These are phyloP conservation scores for Neoascia interrupta DNA, from an alignment of 2,888 invertebrate species.

Conservation along the genomic window DNA sequence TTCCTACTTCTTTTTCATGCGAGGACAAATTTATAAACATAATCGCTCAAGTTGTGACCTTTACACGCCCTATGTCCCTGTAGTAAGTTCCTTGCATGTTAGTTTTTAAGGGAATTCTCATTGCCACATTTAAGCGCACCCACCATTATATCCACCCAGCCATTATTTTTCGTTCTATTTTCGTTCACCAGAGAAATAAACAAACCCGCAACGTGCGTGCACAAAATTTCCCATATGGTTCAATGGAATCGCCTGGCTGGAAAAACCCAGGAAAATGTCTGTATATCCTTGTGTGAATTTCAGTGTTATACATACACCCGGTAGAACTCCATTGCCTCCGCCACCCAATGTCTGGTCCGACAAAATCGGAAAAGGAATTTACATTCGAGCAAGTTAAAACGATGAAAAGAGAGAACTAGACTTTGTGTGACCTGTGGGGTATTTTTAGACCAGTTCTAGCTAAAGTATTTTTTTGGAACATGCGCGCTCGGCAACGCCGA, in stretches of 20 bases:
- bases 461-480: no score
- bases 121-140: no score
- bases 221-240: conserved; percentile 59
- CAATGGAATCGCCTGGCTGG: conserved; percentile 63
- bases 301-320: conserved; percentile 8
- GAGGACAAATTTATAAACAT: no score
- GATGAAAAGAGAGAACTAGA: no score
- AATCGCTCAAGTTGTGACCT: no score
- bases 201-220: conserved; percentile 60
- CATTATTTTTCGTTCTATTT: conserved; percentile 13
- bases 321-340: conserved; percentile 22
- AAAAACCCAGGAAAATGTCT: conserved; percentile 69
- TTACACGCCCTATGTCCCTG: background rate
- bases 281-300: conserved; percentile 53
- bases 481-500: no score
- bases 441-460: no score
- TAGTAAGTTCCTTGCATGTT: background rate
- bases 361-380: conserved; percentile 38
- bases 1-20: no score
- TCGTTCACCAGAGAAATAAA: conserved; percentile 53
- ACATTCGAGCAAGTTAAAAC: no score
- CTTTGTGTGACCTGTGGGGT: no score
- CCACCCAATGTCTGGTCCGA: conserved; percentile 59
- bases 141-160: conserved; percentile 13
- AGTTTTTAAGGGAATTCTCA: no score